Evolutionary conservation across 2,888 invertebrate genomes (phyloP), one percentile per base, ranked within the genome.

Genomic region (Mactromeris polynyma): DNA sequence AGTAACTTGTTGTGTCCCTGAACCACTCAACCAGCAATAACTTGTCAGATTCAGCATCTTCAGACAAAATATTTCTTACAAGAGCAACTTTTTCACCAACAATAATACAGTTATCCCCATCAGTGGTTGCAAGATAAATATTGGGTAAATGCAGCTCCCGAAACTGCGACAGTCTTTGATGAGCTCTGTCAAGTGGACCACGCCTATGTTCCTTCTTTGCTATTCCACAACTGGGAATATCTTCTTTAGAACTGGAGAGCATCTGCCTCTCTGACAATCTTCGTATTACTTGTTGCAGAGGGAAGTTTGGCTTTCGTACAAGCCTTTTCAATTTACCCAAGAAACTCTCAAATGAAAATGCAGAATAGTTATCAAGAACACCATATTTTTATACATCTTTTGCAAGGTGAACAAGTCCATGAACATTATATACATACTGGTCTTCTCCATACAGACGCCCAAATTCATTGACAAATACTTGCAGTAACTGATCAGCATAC

Each of bases 261-360:
- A n/a, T 81, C 38, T 58, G n/a, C n/a, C 58, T 42, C 77, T 86
- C 91, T 40, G 89, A 89, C 3, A 87, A 14, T 40, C 85, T 89
- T 54, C 91, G 58, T 0, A 89, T 89, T 1, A 91, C 84, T 46
- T 89, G 89, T 46, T 88, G 89, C 6, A 89, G 51, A 7, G 91
- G 85, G 17, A 77, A 87, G 36, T 17, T 79, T 54, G 90, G 89
- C 81, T 83, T 88, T 26, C 88, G 46, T 46, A 90, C 78, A 7
- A 89, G 11, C 9, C 85, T n/a, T 81, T 89, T 92, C 14, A 95
- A 21, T n/a, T 81, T 86, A 82, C 93, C 94, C 81, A 96, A 88
- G 73, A 93, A 93, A 83, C 95, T 96, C 92, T 97, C 96, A 94
- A 95, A 97, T 11, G 94, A 93, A 93, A 96, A 96, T 26, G 96